These are phyloP conservation scores for Drosophila hamatofila DNA, from an alignment of 2,888 invertebrate species.

Conservation along the genomic window DNA sequence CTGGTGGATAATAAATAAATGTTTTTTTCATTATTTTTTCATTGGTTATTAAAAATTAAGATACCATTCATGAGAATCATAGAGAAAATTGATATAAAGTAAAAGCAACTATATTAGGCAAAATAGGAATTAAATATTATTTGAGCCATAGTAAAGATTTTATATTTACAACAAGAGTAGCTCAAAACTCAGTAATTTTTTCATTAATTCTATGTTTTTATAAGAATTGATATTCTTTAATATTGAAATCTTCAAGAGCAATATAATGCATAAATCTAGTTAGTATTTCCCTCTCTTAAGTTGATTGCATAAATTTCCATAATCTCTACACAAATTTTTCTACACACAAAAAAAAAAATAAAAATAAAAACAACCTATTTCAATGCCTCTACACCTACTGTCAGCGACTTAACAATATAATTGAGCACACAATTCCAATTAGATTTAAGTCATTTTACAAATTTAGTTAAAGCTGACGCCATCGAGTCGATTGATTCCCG, in stretches of 20 bases:
- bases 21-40: too few species aligned
- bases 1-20: too few species aligned
- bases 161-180: neutral
- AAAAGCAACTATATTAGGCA: too few species aligned
- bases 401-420: slow-evolving; percentile 1
- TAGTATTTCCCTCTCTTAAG: neutral
- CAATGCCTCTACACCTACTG: neutral
- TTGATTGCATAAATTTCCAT: slow-evolving; percentile 1
- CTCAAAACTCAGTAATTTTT: neutral
- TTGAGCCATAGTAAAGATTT: neutral
- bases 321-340: neutral
- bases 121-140: neutral
- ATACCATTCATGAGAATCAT: too few species aligned
- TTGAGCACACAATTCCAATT: slow-evolving; percentile 39
- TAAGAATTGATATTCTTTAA: neutral
- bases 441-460: slow-evolving; percentile 18
- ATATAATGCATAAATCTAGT: neutral
- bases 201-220: neutral
- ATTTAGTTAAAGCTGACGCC: slow-evolving; percentile 57
- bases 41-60: too few species aligned
- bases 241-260: neutral
- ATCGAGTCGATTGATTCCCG: slow-evolving; percentile 54
- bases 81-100: neutral
- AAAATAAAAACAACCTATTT: too few species aligned
- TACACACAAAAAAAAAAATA: neutral